Percentiles rank a stretch among this genome's conserved stretches.
Evolutionary conservation across 2,797 vertebrate species (phyloP).

Genomic region (Oreonectes daqikongensis): DNA sequence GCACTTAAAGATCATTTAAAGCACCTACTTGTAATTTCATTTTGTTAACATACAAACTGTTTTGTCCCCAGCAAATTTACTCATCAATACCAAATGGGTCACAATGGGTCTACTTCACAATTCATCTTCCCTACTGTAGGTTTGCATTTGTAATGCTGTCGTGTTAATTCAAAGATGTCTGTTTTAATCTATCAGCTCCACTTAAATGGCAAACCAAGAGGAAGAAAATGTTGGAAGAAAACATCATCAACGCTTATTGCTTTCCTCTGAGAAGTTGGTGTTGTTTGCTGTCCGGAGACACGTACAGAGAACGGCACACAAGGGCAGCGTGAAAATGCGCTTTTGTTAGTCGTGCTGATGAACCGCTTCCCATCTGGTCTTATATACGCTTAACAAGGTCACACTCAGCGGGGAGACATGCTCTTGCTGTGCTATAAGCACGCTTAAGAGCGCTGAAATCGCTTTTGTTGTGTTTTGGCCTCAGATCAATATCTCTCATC

Average conservation of each 20-base stretch:
- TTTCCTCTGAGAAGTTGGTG: slow-evolving; percentile 8
- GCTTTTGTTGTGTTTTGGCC: not conserved
- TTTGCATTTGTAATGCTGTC: not conserved
- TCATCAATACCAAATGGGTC: not conserved
- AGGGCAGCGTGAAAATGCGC: slow-evolving; percentile 24
- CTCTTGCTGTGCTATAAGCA: slow-evolving; percentile 28
- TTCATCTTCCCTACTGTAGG: not conserved
- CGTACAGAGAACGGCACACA: slow-evolving; percentile 21
- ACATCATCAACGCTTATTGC: slow-evolving; percentile 5
- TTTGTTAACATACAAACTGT: not conserved
- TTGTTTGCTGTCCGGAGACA: slow-evolving; percentile 20
- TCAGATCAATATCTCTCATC: slow-evolving; percentile 7
- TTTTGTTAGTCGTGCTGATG: slow-evolving; percentile 40
- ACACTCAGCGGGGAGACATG: slow-evolving; percentile 31
- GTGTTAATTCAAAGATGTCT: slow-evolving; percentile 28
- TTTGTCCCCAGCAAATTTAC: not conserved
- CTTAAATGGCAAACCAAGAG: slow-evolving; percentile 17
- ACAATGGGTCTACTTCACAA: not conserved
- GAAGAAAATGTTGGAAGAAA: slow-evolving; percentile 7
- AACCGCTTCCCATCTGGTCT: slow-evolving; percentile 35
- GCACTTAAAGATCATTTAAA: too few species aligned
- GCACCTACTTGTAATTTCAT: not conserved
- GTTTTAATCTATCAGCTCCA: slow-evolving; percentile 21
- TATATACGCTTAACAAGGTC: slow-evolving; percentile 47
- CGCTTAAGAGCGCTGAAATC: slow-evolving; percentile 30